phyloP scores from a whole-genome alignment of 1,140 invertebrate species.

The Hycleus cichorii region DNA sequence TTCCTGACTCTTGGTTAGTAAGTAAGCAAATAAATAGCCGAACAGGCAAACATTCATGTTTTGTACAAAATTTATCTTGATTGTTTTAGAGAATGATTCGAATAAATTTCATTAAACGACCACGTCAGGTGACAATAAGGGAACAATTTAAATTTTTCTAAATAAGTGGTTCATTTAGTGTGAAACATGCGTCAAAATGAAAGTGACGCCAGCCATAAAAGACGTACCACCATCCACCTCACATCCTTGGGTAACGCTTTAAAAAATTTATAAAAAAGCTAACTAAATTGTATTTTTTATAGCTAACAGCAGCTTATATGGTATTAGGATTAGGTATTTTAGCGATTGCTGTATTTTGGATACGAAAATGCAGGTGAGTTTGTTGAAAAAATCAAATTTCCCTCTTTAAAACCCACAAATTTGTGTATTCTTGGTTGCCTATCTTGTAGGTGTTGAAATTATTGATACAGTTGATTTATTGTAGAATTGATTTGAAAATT shows the following conservation, averaged over 20 bases:
- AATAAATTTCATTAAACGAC: too few species aligned
- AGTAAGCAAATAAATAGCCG: too few species aligned
- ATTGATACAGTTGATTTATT: too few species aligned
- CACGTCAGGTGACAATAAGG: too few species aligned
- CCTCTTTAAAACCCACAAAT: background rate
- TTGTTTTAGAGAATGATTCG: too few species aligned
- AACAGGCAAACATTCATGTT: too few species aligned
- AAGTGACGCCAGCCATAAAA: constrained; percentile 24
- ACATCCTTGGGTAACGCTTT: constrained; percentile 29
- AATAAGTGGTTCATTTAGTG: background rate
- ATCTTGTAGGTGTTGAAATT: too few species aligned
- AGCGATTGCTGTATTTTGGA: constrained; percentile 31
- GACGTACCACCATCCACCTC: constrained; percentile 12
- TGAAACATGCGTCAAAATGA: constrained; percentile 30
- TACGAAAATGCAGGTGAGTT: constrained; percentile 35
- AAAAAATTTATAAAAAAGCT: background rate
- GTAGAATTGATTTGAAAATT: too few species aligned
- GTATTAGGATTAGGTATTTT: constrained; percentile 29
- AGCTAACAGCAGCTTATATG: constrained; percentile 24
- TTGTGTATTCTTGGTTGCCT: background rate
- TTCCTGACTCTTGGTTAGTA: background rate
- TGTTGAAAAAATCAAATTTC: background rate
- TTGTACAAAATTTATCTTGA: too few species aligned
- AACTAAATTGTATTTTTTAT: constrained; percentile 9
- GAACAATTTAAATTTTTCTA: background rate